These are phyloP conservation scores for Megaceryle alcyon DNA, from an alignment of 2,797 vertebrate species.

Conservation along the genomic window DNA sequence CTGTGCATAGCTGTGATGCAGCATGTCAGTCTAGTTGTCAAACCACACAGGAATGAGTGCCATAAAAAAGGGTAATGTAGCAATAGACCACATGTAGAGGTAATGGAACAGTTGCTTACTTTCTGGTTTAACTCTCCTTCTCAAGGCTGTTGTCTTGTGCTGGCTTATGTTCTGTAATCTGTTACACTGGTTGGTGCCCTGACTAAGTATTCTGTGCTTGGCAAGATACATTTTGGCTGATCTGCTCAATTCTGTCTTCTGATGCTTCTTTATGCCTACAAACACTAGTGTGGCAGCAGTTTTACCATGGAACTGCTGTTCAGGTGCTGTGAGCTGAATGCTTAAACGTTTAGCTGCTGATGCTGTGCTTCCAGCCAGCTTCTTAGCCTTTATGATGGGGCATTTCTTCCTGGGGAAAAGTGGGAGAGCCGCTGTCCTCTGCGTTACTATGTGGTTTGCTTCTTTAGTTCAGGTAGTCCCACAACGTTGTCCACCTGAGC, in stretches of 20 bases:
- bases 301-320: background rate
- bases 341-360: background rate
- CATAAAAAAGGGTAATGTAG: constrained; percentile 7
- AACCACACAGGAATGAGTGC: background rate
- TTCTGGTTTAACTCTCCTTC: constrained; percentile 28
- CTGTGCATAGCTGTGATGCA: constrained; percentile 6
- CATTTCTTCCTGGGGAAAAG: background rate
- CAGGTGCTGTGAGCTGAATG: background rate
- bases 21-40: constrained; percentile 45
- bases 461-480: background rate
- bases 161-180: constrained; percentile 57
- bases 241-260: constrained; percentile 7
- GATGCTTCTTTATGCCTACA: background rate
- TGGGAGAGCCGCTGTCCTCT: background rate
- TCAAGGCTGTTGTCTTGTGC: constrained; percentile 41
- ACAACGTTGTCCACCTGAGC: background rate
- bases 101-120: constrained; percentile 55
- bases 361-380: background rate
- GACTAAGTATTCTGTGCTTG: constrained; percentile 36
- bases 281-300: background rate
- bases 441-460: background rate
- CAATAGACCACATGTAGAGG: constrained; percentile 33
- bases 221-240: constrained; percentile 20
- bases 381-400: background rate
- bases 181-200: constrained; percentile 28